These are phyloP conservation scores for Drosophila atripex DNA, from an alignment of 2,888 invertebrate genomes.

Conservation along the genomic window DNA sequence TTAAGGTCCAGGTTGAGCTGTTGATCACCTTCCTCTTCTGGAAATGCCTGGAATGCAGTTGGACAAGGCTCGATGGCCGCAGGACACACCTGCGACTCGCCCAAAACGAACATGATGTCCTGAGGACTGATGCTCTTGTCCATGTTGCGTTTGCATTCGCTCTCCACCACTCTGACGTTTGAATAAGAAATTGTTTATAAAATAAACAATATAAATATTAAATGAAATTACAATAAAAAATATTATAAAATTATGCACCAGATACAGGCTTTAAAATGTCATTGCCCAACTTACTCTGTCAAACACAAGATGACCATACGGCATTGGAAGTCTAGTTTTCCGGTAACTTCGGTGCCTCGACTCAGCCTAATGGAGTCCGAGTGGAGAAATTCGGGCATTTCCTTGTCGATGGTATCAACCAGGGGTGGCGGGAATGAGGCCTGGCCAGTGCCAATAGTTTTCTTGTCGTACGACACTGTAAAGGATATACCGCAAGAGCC, in stretches of 20 bases:
- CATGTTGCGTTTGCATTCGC: conserved; percentile 35
- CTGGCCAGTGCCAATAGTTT: conserved; percentile 60
- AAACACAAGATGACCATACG: conserved; percentile 70
- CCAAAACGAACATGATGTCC: conserved; percentile 74
- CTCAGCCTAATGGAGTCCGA: conserved; percentile 54
- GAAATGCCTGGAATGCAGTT: conserved; percentile 38
- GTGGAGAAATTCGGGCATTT: conserved; percentile 60
- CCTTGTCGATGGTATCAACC: conserved; percentile 51
- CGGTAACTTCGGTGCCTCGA: conserved; percentile 47
- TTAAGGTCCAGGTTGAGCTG: conserved; percentile 69
- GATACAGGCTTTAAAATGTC: no score
- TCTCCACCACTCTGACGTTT: background rate
- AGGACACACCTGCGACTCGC: conserved; percentile 55
- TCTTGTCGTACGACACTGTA: conserved; percentile 49
- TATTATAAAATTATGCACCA: no score
- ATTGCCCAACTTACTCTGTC: conserved; percentile 15
- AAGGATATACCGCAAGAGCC: conserved; percentile 65
- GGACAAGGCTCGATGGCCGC: conserved; percentile 34
- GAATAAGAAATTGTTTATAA: background rate
- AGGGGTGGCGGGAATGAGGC: conserved; percentile 61
- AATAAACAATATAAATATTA: no score
- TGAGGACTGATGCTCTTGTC: conserved; percentile 70
- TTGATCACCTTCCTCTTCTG: conserved; percentile 46
- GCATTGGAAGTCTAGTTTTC: conserved; percentile 62
- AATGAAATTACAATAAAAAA: no score